Evolutionary conservation across 37 sponge, comb jelly and placozoan species (phyloP).

Genomic region (Aphrocallistes beatrix): DNA sequence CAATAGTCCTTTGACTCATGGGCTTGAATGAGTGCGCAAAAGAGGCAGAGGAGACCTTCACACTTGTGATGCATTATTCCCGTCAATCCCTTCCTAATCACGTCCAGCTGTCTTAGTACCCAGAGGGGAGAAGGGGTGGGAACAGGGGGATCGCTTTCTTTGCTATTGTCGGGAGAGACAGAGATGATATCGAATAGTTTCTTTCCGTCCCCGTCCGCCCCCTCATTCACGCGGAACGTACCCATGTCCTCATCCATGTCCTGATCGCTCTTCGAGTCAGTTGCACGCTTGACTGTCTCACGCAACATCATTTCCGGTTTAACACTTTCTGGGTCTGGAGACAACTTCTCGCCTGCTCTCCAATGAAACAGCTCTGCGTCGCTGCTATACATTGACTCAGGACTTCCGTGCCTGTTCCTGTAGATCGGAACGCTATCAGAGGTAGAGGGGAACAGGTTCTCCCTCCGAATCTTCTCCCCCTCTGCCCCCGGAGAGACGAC

Average conservation of each 20-base stretch:
- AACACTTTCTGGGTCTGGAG: neutral
- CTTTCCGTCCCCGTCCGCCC: neutral
- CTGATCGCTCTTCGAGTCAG: neutral
- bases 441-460: neutral
- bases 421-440: neutral
- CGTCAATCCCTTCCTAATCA: neutral
- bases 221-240: neutral
- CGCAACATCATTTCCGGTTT: neutral
- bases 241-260: neutral
- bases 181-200: neutral
- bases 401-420: neutral
- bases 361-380: constrained; percentile 4
- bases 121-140: neutral
- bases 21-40: neutral
- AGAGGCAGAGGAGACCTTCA: neutral
- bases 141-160: neutral
- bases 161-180: neutral
- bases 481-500: neutral
- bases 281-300: neutral
- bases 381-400: constrained; percentile 1
- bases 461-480: neutral
- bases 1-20: neutral
- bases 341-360: neutral
- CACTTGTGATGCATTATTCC: neutral
- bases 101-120: neutral